Conservation (phyloP, 1,140 invertebrate species). For the Streblospio benedicti region DNA sequence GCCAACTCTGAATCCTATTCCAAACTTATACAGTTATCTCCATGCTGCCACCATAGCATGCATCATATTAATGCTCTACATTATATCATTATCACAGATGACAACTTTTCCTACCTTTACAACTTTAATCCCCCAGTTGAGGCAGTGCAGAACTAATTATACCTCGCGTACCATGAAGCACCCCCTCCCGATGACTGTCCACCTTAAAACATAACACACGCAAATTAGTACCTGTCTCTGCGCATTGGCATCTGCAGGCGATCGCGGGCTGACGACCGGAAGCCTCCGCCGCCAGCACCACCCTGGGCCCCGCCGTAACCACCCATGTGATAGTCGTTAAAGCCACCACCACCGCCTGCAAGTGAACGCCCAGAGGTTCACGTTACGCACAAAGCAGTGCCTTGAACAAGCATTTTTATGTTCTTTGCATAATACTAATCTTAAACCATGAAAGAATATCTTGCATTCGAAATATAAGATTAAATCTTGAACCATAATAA, state of each 20-base stretch:
- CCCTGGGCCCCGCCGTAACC: neutral
- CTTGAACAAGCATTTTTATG: neutral
- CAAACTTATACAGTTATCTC: neutral
- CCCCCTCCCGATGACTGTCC: neutral
- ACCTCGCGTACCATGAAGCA: neutral
- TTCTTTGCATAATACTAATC: neutral
- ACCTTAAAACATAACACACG: neutral
- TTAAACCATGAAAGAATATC: neutral
- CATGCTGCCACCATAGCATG: too few relatives aligned
- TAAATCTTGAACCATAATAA: conserved; percentile 4
- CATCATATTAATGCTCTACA: too few relatives aligned
- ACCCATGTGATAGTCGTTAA: neutral
- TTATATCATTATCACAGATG: too few relatives aligned
- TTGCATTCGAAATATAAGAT: neutral
- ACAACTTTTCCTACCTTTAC: too few relatives aligned
- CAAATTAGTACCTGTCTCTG: neutral
- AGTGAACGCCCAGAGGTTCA: too few relatives aligned
- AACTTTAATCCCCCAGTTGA: too few relatives aligned
- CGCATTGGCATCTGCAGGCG: neutral
- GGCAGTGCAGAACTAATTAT: neutral
- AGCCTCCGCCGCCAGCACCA: neutral
- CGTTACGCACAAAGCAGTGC: neutral
- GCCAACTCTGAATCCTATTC: neutral
- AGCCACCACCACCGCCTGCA: neutral
- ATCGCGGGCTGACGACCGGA: neutral